Conservation (phyloP, 1,140 invertebrate species). For the Bombus breviceps region DNA sequence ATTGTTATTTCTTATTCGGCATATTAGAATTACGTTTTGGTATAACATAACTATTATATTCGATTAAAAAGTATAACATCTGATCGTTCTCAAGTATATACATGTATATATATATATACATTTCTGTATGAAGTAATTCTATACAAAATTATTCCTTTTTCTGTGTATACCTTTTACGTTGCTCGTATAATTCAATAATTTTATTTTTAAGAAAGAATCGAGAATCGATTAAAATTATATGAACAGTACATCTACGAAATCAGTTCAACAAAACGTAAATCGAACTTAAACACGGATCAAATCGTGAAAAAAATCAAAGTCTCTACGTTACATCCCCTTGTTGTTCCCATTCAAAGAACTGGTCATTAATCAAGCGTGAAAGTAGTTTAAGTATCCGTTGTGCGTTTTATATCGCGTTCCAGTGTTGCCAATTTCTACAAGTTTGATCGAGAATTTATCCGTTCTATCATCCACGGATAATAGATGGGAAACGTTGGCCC, state of each 20-base stretch:
- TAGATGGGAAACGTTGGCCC: constrained; percentile 22
- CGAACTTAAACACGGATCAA: background rate
- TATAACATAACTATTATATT: no score
- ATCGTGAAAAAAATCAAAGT: background rate
- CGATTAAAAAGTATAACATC: no score
- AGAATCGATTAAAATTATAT: background rate
- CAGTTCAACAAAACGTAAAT: background rate
- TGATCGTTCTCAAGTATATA: no score
- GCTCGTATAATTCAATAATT: no score
- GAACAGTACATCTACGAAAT: background rate
- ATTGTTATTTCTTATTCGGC: no score
- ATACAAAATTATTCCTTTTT: no score
- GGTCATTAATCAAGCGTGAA: constrained; percentile 8
- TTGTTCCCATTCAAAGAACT: background rate
- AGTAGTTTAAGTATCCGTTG: background rate
- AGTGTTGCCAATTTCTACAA: constrained; percentile 27
- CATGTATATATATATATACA: no score
- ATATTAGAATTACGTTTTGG: no score
- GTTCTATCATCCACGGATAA: constrained; percentile 30
- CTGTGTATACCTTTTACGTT: no score
- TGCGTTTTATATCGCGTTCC: constrained; percentile 3
- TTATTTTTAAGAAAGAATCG: background rate
- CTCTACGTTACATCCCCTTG: background rate
- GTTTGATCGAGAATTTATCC: constrained; percentile 17
- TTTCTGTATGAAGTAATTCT: no score